Percentiles rank a stretch among this genome's conserved stretches.
Evolutionary conservation across 2,888 invertebrate genomes (phyloP).

Genomic region (Standfussiana lucernea): DNA sequence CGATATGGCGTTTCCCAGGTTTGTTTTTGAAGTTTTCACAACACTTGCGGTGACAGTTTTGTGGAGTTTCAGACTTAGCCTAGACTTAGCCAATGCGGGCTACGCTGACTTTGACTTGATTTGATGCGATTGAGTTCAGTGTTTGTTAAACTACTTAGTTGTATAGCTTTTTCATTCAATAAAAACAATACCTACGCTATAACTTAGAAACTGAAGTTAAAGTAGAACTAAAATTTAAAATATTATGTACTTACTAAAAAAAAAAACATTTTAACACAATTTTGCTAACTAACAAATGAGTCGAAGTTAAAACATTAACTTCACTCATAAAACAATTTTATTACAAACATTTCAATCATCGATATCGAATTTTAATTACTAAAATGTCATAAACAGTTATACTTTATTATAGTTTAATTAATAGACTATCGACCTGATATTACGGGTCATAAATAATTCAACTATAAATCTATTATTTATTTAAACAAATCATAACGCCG

Average conservation of each 20-base stretch:
- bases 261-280: not conserved
- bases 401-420: conserved; percentile 59
- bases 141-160: not conserved
- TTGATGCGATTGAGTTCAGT: not conserved
- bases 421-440: conserved; percentile 60
- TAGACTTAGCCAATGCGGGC: too few species aligned
- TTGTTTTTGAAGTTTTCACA: conserved; percentile 63
- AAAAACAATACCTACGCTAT: not conserved
- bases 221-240: not conserved
- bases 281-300: not conserved
- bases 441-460: conserved; percentile 62
- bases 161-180: too few species aligned
- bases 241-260: not conserved
- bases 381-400: conserved; percentile 57
- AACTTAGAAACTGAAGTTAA: not conserved
- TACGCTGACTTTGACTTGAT: conserved; percentile 16
- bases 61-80: conserved; percentile 7
- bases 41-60: conserved; percentile 34
- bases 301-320: not conserved
- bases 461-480: conserved; percentile 59
- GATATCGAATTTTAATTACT: conserved; percentile 41
- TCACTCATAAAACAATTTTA: conserved; percentile 12
- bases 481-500: conserved; percentile 68
- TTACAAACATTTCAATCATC: conserved; percentile 26
- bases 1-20: conserved; percentile 77